phyloP scores from a whole-genome alignment of 2,888 invertebrate genomes.

The Drosophila bunnanda region DNA sequence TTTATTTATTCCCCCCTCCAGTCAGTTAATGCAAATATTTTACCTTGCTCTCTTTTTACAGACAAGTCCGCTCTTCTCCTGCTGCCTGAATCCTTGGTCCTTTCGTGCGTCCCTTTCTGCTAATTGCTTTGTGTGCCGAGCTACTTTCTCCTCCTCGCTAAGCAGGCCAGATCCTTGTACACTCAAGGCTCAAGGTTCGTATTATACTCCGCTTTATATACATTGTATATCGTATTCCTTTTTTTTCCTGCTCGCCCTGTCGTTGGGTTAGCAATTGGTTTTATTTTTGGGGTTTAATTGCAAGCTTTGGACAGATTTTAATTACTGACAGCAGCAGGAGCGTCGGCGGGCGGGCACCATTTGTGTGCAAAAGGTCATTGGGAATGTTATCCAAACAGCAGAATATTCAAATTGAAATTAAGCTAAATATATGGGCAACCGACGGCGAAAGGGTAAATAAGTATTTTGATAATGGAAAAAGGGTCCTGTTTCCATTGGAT shows the following conservation, averaged over 20 bases:
- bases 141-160: conserved; percentile 41
- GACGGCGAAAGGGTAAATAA: conserved; percentile 17
- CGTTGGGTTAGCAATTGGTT: conserved; percentile 47
- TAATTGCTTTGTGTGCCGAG: conserved; percentile 71
- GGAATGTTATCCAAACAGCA: conserved; percentile 37
- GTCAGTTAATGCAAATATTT: conserved; percentile 75
- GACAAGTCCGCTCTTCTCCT: conserved; percentile 44
- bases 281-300: conserved; percentile 56
- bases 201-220: conserved; percentile 46
- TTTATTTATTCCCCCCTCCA: conserved; percentile 52
- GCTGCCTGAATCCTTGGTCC: conserved; percentile 21
- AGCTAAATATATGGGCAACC: conserved; percentile 21
- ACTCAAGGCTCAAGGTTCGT: conserved; percentile 61
- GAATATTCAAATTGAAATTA: conserved; percentile 46
- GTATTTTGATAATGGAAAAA: conserved; percentile 37
- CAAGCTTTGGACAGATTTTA: conserved; percentile 53
- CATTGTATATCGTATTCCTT: conserved; percentile 55
- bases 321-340: conserved; percentile 34
- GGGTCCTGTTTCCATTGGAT: conserved; percentile 11
- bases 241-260: conserved; percentile 49
- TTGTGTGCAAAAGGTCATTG: conserved; percentile 34
- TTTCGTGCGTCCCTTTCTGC: conserved; percentile 73
- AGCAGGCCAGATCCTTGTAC: conserved; percentile 57
- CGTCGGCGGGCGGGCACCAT: conserved; percentile 14
- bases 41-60: conserved; percentile 60